Evolutionary conservation across 2,888 invertebrate genomes (phyloP), one percentile per base, ranked within the genome.

Genomic region (Pterostichus madidus): DNA sequence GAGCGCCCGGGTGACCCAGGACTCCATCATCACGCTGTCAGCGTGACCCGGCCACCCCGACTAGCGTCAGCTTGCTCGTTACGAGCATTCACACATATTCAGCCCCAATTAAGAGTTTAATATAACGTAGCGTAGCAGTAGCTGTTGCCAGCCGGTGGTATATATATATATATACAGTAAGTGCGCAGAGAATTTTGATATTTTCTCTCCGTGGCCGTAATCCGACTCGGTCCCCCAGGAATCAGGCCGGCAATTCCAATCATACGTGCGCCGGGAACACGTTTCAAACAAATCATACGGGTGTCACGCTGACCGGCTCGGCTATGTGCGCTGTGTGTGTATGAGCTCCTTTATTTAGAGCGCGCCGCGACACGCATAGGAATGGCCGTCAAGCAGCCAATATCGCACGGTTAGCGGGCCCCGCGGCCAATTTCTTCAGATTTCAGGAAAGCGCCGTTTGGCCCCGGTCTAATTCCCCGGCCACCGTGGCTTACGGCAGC

Each of bases 221-320:
- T 80, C 31, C 68, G 39, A 56, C 68, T 44, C 59, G 77, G 53
- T 59, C 81, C 81, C 73, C 59, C 17, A 53, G 71, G 80, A 68
- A 71, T 68, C 71, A 71, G 44, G 46, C 61, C 8, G 56, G 31
- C 81, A 79, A 81, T 84, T 81, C 80, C 83, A 80, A 84, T 84
- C 85, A 84, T 84, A 85, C 86, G 85, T 85, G 84, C 83, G 85
- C 31, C 84, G 85, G 85, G 83, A 85, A 85, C 88, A 89, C 89
- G 89, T 89, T 88, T 87, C 88, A 87, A 88, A 89, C 89, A 89
- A 89, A 90, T 90, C 90, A 90, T 89, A 83, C 64, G 87, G 86
- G 88, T 87, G 88, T 87, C 87, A 86, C 86, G 87, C 86, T 88
- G 88, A 88, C 83, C 75, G 84, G 84, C 77, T 81, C 75, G 84